A percentile compares a stretch with the other conserved stretches of the same genome.
phyloP scores from a whole-genome alignment of 2,888 invertebrate genomes.

The Trissolcus japonicus region DNA sequence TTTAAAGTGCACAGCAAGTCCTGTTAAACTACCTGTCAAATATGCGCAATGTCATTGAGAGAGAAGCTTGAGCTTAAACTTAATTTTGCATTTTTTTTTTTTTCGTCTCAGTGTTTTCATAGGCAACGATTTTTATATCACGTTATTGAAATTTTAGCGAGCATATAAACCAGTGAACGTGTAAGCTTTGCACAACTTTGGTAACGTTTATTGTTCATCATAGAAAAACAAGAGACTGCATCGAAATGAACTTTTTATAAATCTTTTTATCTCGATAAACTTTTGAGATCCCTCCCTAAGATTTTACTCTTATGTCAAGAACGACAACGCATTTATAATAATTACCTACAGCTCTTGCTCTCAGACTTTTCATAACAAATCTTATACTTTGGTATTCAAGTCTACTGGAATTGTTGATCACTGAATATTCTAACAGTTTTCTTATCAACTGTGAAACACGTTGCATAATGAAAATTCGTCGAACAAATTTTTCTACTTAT shows the following conservation, averaged over 20 bases:
- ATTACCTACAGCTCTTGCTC: no score
- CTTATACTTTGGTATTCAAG: no score
- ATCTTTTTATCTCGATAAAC: slow-evolving; percentile 5
- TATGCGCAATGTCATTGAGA: no score
- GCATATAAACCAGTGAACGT: not conserved
- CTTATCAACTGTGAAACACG: not conserved
- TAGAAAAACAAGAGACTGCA: slow-evolving; percentile 25
- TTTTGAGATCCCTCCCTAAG: not conserved
- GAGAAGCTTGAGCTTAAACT: no score
- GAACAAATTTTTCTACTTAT: not conserved
- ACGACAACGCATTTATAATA: no score
- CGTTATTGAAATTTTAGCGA: slow-evolving; percentile 1
- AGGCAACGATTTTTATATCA: slow-evolving; percentile 16
- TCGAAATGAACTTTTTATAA: not conserved
- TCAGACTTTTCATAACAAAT: no score
- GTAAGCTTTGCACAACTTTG: slow-evolving; percentile 13
- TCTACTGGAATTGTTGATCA: no score
- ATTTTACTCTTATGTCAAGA: no score
- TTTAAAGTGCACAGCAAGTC: no score
- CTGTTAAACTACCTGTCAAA: no score
- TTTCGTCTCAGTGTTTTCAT: not conserved
- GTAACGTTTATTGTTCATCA: slow-evolving; percentile 22
- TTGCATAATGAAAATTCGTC: not conserved
- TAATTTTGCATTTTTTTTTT: not conserved
- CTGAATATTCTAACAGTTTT: no score